Evolutionary conservation across 2,888 invertebrate species (phyloP).

Genomic region (Melieria crassipennis): DNA sequence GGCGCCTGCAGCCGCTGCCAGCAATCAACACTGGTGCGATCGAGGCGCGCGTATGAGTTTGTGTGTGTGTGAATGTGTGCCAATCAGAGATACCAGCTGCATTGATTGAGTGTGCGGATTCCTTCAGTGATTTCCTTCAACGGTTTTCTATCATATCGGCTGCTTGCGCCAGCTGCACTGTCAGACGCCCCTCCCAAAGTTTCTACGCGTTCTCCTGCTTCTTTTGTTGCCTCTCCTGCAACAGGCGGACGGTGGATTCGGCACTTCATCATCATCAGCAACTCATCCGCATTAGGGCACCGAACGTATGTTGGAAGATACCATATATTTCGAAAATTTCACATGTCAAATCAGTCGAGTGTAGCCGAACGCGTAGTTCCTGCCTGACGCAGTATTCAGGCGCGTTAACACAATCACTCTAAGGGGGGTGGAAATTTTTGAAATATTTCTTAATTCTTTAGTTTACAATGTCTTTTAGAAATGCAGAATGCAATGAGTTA

Average conservation of each 20-base stretch:
- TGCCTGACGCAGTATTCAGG: no score
- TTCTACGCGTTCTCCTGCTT: background rate
- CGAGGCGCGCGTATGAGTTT: background rate
- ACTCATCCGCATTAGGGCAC: no score
- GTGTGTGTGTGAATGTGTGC: constrained; percentile 5
- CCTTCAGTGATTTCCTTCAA: background rate
- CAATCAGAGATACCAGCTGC: constrained; percentile 18
- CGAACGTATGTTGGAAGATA: background rate
- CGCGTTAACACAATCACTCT: constrained; percentile 3
- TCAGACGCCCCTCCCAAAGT: constrained; percentile 11
- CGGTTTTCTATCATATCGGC: background rate
- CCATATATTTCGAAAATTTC: constrained; percentile 26
- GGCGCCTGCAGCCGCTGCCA: background rate
- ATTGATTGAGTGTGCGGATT: background rate
- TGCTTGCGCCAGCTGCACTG: background rate
- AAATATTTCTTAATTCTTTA: no score
- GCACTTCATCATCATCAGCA: no score
- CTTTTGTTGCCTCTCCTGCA: background rate
- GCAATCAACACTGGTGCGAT: background rate
- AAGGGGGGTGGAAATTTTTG: no score
- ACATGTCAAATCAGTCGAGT: constrained; percentile 38
- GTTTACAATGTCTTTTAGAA: no score
- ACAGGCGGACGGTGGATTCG: no score
- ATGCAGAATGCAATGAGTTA: no score
- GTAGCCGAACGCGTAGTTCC: no score